Evolutionary conservation across 2,888 invertebrate genomes (phyloP).

Genomic region (Panopea generosa): DNA sequence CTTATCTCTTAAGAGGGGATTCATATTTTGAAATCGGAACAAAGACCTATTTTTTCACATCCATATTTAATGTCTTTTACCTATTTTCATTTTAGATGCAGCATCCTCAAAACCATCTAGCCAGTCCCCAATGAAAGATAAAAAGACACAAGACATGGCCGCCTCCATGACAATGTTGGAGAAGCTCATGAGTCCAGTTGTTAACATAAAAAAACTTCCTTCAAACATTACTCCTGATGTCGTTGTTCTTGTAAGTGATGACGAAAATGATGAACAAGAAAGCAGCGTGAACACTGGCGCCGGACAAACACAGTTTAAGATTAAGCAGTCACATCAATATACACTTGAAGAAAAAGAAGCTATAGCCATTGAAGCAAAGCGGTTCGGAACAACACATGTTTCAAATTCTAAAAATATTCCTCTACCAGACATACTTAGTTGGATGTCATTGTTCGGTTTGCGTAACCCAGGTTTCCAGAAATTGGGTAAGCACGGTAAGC

Average conservation of each 20-base stretch:
- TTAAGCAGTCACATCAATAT: slow-evolving; percentile 9
- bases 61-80: no score
- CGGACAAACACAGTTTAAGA: slow-evolving; percentile 4
- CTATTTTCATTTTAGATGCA: no score
- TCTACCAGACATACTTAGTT: slow-evolving; percentile 48
- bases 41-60: no score
- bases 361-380: slow-evolving; percentile 58
- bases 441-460: slow-evolving; percentile 60
- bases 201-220: slow-evolving; percentile 55
- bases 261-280: slow-evolving; percentile 33
- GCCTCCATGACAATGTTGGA: slow-evolving; percentile 20
- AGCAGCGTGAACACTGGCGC: background rate
- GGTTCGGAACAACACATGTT: slow-evolving; percentile 54
- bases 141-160: no score
- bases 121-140: no score
- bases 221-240: slow-evolving; percentile 52
- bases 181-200: slow-evolving; percentile 56
- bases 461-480: slow-evolving; percentile 32
- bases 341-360: slow-evolving; percentile 54
- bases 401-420: slow-evolving; percentile 49
- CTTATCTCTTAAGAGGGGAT: no score
- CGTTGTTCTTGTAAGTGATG: slow-evolving; percentile 54
- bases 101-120: no score
- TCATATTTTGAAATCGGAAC: no score
- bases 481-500: slow-evolving; percentile 33